Evolutionary conservation across 2,797 vertebrate genomes (phyloP).

Genomic region (Lepilemur septentrionalis): DNA sequence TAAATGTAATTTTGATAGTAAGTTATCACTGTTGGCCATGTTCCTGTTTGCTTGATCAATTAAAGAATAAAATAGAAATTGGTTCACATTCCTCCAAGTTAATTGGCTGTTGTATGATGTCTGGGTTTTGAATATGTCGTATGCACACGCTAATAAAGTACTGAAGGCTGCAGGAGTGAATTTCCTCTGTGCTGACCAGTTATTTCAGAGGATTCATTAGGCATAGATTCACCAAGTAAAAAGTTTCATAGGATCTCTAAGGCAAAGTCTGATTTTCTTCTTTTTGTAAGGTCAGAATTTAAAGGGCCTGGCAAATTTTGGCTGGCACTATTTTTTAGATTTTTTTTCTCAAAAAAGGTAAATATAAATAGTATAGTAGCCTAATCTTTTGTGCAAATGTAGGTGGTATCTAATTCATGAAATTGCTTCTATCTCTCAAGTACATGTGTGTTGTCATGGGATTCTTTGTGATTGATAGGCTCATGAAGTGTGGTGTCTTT

Average conservation of each 20-base stretch:
- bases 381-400: neutral
- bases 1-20: slow-evolving; percentile 21
- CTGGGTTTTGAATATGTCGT: slow-evolving; percentile 19
- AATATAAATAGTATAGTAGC: neutral
- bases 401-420: neutral
- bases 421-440: slow-evolving; percentile 6
- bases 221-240: neutral
- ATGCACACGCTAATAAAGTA: neutral
- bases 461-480: neutral
- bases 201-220: slow-evolving; percentile 4
- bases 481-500: neutral
- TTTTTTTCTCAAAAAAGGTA: slow-evolving; percentile 9
- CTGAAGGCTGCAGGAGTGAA: neutral
- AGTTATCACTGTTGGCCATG: neutral
- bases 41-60: neutral
- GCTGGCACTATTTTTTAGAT: neutral
- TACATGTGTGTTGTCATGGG: neutral
- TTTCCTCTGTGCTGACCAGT: neutral
- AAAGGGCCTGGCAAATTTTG: slow-evolving; percentile 27
- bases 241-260: slow-evolving; percentile 19
- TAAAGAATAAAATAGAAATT: slow-evolving; percentile 36
- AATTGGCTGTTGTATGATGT: neutral
- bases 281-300: slow-evolving; percentile 39
- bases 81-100: neutral
- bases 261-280: neutral